Evolutionary conservation across 2,113 vertebrate species (phyloP).

Genomic region (Triplophysa rosa): DNA sequence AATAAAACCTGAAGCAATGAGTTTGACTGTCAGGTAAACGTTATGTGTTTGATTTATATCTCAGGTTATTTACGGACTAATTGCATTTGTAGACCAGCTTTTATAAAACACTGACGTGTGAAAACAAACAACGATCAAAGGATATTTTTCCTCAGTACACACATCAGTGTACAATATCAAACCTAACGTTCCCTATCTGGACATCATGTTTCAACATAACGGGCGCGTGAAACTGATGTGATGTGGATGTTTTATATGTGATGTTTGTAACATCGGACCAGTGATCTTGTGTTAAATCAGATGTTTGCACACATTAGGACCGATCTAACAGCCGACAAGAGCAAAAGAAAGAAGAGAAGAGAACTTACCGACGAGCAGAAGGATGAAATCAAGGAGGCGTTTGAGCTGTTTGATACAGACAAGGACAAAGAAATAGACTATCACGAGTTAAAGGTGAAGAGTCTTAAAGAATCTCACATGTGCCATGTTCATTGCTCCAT

Average conservation of each 20-base stretch:
- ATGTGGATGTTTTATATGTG: too few relatives aligned
- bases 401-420: conserved; percentile 95
- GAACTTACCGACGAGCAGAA: conserved; percentile 93
- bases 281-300: neutral
- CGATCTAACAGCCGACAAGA: conserved; percentile 83
- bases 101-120: neutral
- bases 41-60: neutral
- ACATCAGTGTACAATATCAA: too few relatives aligned
- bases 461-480: neutral
- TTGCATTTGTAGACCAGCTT: neutral
- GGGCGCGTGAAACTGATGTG: too few relatives aligned
- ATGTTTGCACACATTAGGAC: conserved; percentile 66
- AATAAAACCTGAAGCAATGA: conserved; percentile 56
- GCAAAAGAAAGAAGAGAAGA: conserved; percentile 85
- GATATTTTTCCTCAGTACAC: too few relatives aligned
- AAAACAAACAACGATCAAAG: too few relatives aligned
- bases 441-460: conserved; percentile 90
- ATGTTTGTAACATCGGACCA: too few relatives aligned
- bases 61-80: neutral
- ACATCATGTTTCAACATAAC: too few relatives aligned
- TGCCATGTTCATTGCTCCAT: neutral
- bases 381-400: conserved; percentile 96
- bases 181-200: too few relatives aligned
- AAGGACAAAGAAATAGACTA: conserved; percentile 95
- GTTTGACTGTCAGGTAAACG: conserved; percentile 66